Evolutionary conservation across 2,797 vertebrate genomes (phyloP), one percentile per base, ranked within the genome.

Genomic region (Girardinus metallicus): DNA sequence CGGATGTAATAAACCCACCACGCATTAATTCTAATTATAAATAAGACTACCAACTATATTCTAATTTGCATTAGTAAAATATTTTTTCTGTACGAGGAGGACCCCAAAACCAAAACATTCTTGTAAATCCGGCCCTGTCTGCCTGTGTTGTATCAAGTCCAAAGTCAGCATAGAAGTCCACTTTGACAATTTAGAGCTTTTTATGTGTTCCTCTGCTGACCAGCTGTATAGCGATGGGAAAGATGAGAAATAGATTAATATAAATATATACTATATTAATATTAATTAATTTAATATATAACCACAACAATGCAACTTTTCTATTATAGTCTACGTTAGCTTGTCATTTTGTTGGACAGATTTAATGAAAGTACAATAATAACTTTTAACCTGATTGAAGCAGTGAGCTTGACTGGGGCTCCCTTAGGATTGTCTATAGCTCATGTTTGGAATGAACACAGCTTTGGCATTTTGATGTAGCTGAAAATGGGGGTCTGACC

Each of bases 381-480:
- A 10, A 44, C 7, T 74, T 71, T 77, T 6, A 41, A 43, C 29
- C 18, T 66, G 4, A 16, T 68, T 60, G 44, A 64, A 79, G 79
- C 36, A 73, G 18, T 53, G 44, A 9, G 39, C 6, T 47, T 71
- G 60, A 39, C 53, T 9, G 34, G 51, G 49, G 13, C 29, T 77
- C 39, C 74, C 73, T 75, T 18, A 29, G 5, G 71, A 36, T 18
- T 41, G 68, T 76, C 49, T 79, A 53, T 57, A 62, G 76, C 76
- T 88, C 2, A 1, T 90, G 87, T 93, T 91, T 88, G 62, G 29
- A 88, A 71, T 92, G 72, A 87, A 89, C 70, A 92, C 89, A 93
- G 34, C 57, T 36, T 60, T 91, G 89, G 76, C 74, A 86, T 93
- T 93, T 91, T 83, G 57, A 87, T 44, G 72, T 9, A 39, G 71